Evolutionary conservation across 2,797 vertebrate species (phyloP).

Genomic region (Borostomias antarcticus): DNA sequence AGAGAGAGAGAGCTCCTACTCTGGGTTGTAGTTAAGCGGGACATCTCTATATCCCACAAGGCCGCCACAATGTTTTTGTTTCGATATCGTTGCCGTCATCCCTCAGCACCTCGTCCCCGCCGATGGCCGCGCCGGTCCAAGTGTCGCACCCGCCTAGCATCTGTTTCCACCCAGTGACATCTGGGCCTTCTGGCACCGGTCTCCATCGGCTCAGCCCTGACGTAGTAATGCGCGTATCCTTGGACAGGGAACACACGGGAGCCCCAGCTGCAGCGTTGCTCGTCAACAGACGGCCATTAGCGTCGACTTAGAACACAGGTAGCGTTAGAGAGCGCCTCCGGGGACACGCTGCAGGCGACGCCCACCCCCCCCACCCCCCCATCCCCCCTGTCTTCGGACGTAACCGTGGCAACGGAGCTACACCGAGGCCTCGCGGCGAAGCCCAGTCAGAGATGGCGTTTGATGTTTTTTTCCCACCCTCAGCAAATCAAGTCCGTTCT

Average conservation of each 20-base stretch:
- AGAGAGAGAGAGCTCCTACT: no score
- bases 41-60: no score
- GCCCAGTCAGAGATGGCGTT: not conserved
- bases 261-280: conserved; percentile 44
- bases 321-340: not conserved
- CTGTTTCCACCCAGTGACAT: conserved; percentile 10
- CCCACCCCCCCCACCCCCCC: no score
- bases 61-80: no score
- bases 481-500: not conserved
- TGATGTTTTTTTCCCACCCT: not conserved
- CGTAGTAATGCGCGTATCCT: conserved; percentile 4
- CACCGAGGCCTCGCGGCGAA: not conserved
- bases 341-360: not conserved
- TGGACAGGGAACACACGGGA: conserved; percentile 37
- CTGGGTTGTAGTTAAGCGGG: no score
- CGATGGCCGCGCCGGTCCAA: not conserved
- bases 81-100: no score
- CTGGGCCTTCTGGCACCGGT: conserved; percentile 8
- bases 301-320: conserved; percentile 40
- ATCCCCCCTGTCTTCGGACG: not conserved
- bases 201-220: conserved; percentile 7
- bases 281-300: conserved; percentile 62
- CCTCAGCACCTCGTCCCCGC: no score
- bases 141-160: conserved; percentile 13
- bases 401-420: conserved; percentile 1